These are phyloP conservation scores for Caenorhabditis sp. DNA, from an alignment of 2,888 invertebrate species.

Conservation along the genomic window DNA sequence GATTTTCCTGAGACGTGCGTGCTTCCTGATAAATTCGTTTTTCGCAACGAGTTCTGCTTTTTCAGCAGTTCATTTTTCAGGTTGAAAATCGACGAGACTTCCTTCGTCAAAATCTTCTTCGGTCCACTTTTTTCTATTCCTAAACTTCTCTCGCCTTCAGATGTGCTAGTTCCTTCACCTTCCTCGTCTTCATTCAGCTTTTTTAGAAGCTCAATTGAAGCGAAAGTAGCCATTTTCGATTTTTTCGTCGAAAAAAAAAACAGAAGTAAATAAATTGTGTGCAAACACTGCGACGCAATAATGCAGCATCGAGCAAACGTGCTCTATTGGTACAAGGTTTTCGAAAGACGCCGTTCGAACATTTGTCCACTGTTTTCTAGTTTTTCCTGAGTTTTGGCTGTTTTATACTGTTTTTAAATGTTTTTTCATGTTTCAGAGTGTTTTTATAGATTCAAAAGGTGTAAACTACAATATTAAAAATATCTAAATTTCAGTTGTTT, in stretches of 20 bases:
- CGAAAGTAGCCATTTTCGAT: conserved; percentile 45
- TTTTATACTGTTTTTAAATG: background rate
- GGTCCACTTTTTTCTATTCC: conserved; percentile 34
- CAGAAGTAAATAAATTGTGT: conserved; percentile 1
- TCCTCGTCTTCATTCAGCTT: conserved; percentile 18
- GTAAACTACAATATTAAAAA: background rate
- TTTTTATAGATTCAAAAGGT: background rate
- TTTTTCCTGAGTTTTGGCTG: background rate
- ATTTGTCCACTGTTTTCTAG: background rate
- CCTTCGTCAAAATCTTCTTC: conserved; percentile 30
- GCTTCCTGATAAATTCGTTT: background rate
- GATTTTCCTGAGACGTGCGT: conserved; percentile 20
- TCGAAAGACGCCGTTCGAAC: background rate
- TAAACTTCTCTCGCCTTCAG: conserved; percentile 8
- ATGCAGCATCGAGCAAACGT: conserved; percentile 17
- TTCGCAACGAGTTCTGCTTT: conserved; percentile 12
- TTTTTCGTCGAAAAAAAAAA: background rate
- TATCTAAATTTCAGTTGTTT: too few relatives aligned
- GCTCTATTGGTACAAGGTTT: conserved; percentile 9
- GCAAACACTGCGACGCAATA: conserved; percentile 21
- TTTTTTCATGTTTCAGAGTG: background rate
- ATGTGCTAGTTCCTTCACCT: conserved; percentile 12
- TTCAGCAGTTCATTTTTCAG: conserved; percentile 44
- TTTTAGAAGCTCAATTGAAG: conserved; percentile 30
- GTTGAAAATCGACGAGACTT: conserved; percentile 40